These are phyloP conservation scores for Aphidius ervi DNA, from an alignment of 1,140 invertebrate genomes.

Conservation along the genomic window DNA sequence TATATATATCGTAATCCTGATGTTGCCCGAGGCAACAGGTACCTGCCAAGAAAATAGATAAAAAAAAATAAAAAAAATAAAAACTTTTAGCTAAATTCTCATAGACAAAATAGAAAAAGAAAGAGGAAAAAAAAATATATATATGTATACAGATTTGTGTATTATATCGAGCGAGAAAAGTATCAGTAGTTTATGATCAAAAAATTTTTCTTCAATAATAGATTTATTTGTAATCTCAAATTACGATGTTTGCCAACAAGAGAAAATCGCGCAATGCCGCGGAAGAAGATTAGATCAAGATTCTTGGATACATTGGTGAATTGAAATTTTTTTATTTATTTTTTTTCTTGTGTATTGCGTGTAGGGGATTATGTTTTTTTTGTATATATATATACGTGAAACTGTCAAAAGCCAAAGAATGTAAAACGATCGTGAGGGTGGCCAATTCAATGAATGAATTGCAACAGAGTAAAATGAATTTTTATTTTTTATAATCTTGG, in stretches of 20 bases:
- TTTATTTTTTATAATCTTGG: too few species aligned
- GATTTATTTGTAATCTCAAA: conserved; percentile 21
- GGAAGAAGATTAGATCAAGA: conserved; percentile 23
- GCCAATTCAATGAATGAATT: conserved; percentile 3
- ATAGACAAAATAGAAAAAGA: neutral
- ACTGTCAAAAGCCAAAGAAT: conserved; percentile 25
- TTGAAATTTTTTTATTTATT: neutral
- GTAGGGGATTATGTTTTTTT: neutral
- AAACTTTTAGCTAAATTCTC: neutral
- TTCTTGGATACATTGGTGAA: neutral
- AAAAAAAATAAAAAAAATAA: neutral
- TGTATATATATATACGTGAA: neutral
- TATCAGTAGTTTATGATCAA: neutral
- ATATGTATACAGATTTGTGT: neutral
- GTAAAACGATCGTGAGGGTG: conserved; percentile 7
- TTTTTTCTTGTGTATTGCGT: neutral
- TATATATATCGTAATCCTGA: too few species aligned
- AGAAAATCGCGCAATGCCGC: conserved; percentile 17
- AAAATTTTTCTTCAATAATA: neutral
- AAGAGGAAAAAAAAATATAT: too few species aligned
- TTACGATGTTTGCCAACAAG: conserved; percentile 25
- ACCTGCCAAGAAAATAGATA: conserved; percentile 3
- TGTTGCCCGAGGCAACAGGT: conserved; percentile 15
- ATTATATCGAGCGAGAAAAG: conserved; percentile 20
- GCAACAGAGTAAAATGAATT: conserved; percentile 14